Percentiles rank a stretch among this genome's conserved stretches.
Conservation (phyloP, 2,113 vertebrate genomes). For the Suricata suricatta region DNA sequence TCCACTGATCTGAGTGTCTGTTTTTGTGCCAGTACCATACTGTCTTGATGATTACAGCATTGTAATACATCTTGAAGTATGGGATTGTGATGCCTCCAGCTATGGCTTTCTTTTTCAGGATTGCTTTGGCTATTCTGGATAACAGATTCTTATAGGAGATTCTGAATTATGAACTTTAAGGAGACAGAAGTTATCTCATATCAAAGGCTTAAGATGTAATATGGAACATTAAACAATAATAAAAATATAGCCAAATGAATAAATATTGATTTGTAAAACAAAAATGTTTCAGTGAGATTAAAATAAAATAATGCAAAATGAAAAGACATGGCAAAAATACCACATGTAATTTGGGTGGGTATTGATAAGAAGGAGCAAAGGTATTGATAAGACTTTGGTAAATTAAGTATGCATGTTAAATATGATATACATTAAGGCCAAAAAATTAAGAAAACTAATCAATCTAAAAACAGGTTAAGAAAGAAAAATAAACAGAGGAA, state of each 20-base stretch:
- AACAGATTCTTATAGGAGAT: neutral
- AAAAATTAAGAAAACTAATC: neutral
- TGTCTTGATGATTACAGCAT: too few species aligned
- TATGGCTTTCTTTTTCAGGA: too few species aligned
- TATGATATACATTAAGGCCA: neutral
- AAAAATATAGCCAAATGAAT: neutral
- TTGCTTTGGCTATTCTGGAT: too few species aligned
- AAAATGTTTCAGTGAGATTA: neutral
- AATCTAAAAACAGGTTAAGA: neutral
- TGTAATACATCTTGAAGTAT: too few species aligned
- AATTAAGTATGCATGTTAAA: neutral
- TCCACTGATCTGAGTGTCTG: too few species aligned
- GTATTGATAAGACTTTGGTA: neutral
- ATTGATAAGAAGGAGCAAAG: neutral
- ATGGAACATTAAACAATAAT: neutral
- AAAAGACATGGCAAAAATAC: neutral
- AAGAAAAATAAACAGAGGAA: neutral
- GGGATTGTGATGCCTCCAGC: too few species aligned
- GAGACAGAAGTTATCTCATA: neutral
- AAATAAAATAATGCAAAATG: neutral
- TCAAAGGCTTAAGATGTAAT: neutral
- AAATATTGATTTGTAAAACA: neutral
- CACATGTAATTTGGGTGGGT: neutral
- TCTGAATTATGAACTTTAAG: neutral
- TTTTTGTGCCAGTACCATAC: too few species aligned